Conservation (phyloP, 2,888 invertebrate species). For the Chaitophorus viminalis region DNA sequence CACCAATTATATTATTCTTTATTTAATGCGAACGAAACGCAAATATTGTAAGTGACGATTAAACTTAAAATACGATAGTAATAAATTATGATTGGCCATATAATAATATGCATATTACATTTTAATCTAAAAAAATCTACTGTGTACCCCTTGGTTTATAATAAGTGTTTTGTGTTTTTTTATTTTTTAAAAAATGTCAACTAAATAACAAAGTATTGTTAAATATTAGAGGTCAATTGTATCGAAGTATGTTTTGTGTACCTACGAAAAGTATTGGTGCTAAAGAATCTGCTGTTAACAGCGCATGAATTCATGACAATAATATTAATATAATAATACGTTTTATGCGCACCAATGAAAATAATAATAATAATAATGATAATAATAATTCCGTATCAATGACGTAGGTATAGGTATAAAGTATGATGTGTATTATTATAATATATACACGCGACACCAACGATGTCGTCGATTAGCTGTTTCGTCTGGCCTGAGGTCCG, state of each 20-base stretch:
- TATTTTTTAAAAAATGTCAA: too few species aligned
- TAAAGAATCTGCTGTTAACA: too few species aligned
- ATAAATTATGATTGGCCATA: background rate
- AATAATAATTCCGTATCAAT: background rate
- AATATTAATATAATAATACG: too few species aligned
- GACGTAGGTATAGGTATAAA: background rate
- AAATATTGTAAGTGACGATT: background rate
- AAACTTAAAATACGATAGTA: background rate
- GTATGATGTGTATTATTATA: background rate
- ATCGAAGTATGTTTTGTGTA: too few species aligned
- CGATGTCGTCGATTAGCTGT: constrained; percentile 37
- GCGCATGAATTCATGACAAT: too few species aligned
- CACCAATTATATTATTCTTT: constrained; percentile 36
- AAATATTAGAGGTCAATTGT: too few species aligned
- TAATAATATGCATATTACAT: too few species aligned
- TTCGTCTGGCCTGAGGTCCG: constrained; percentile 22
- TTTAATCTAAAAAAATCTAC: too few species aligned
- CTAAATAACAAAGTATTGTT: too few species aligned
- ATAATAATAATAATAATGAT: background rate
- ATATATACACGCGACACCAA: background rate
- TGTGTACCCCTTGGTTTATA: too few species aligned
- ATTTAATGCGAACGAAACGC: background rate
- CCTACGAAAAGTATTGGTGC: too few species aligned
- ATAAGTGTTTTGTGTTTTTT: too few species aligned
- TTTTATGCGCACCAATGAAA: background rate